Conservation (phyloP, 1,140 invertebrate species). For the Bombyx mori region ASM3026992v2 NC_085110.1:12592001-12592500, state of each 20-base stretch:
- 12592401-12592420: slow-evolving; percentile 71
- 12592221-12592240: slow-evolving; percentile 35
- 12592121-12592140: slow-evolving; percentile 10
- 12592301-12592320: slow-evolving; percentile 49
- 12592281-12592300: slow-evolving; percentile 32
- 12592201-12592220: slow-evolving; percentile 50
- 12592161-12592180: slow-evolving; percentile 34
- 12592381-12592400: slow-evolving; percentile 74
- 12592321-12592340: slow-evolving; percentile 67
- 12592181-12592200: slow-evolving; percentile 52
- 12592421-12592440: slow-evolving; percentile 72
- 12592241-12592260: slow-evolving; percentile 44
- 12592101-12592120: slow-evolving; percentile 11
- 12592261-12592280: slow-evolving; percentile 35
- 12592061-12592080: slow-evolving; percentile 24
- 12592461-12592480: slow-evolving; percentile 63
- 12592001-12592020: slow-evolving; percentile 29
- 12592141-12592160: slow-evolving; percentile 12
- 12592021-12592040: slow-evolving; percentile 38
- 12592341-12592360: slow-evolving; percentile 74
- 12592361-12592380: slow-evolving; percentile 76
- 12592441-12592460: slow-evolving; percentile 74
- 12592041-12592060: slow-evolving; percentile 36
- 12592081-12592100: slow-evolving; percentile 35
- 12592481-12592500: background rate